Base-by-base conservation (phyloP, 2,888 invertebrate species). In the Drosophila quasianomalipes region DNA sequence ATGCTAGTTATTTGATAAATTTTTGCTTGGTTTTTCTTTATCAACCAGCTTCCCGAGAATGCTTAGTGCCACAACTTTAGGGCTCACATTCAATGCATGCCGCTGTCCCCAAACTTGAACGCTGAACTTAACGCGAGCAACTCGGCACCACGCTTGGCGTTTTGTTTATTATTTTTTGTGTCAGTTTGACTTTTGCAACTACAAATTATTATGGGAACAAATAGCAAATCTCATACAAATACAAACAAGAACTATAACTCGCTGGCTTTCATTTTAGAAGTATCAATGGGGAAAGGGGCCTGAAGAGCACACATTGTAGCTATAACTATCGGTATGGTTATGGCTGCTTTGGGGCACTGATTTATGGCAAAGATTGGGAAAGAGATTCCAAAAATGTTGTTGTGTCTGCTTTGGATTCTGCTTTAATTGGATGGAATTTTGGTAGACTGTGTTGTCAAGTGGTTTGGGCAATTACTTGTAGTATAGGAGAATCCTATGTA, bases 171-270 rank as follows among this genome's bases (percentile, higher is more conserved):
- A 64, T 85, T 73, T 78, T 70, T 64, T 67, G 65, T 54, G 70
- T 33, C 51, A 35, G 41, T 68, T 79, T 76, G 85, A 70, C 74
- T 83, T 82, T 66, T 68, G 61, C 61, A 74, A 72, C 81, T 81
- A 70, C 58, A 65, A 81, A 81, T 74, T 87, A 85, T 74, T 70
- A 58, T 63, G 60, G 37, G 63, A 60, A 70, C 58, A 68, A 74
- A 77, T 67, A 60, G 69, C 52, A 61, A 64, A 75, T 49, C 53
- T 65, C 64, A 61, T 51, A 58, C 61, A 65, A 68, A 70, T 30
- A 64, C 54, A 66, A 79, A 79, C 61, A 67, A 22, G 35, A 70
- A 70, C 66, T 70, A 61, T 26, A 66, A 53, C 53, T 71, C 22
- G 41, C 28, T 22, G 22, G 6, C 10, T 19, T 37, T 55, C 37